Evolutionary conservation across 53 echinoderm and acorn worm species (phyloP), one percentile per base, ranked within the genome.

Genomic region (Glandiceps talaboti): DNA sequence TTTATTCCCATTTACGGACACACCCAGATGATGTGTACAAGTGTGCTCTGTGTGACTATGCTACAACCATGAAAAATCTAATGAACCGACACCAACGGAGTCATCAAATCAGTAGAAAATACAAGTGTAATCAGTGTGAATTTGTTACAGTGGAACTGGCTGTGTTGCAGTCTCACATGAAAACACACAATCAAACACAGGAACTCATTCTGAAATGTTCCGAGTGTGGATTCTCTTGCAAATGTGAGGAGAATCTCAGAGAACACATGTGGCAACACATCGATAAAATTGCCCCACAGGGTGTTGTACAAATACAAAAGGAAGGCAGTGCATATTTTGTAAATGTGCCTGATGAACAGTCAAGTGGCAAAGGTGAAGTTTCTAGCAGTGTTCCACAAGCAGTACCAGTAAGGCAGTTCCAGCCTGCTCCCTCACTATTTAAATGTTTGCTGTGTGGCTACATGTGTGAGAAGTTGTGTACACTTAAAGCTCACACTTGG

Each of bases 211-310:
- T 96, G 73, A 96, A 93, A 76, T 96, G 97, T 33, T 96, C 97
- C 1, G 92, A 88, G 31, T 96, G 97, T 86, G 97, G 97, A 6
- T 96, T 85, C 83, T 85, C 91, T 27, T 89, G 89, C 74, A 83
- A 80, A 27, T 88, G 85, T 64, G 91, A 92, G 74, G 87, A 86
- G 14, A 78, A 64, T 14, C 81, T 96, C 25, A 81, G 89, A 20
- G 79, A 84, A 32, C 97, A 96, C 86, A 96, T 96, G 97, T 91
- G 92, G 89, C 82, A 86, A n/a, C 97, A 96, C 79, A 77, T 96
- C 6, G 64, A 45, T 20, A 45, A 45, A 20, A 45, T 45, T 20
- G 64, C 64, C 64, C 64, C 64, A 12, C 6, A 45, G 64, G 64
- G 64, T 12, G 64, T 45, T 20, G 64, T 45, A 12, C 64, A 45